A percentile compares a stretch with the other conserved stretches of the same genome.
Conservation (phyloP, 2,888 invertebrate genomes). For the Cheilosia impressa region DNA sequence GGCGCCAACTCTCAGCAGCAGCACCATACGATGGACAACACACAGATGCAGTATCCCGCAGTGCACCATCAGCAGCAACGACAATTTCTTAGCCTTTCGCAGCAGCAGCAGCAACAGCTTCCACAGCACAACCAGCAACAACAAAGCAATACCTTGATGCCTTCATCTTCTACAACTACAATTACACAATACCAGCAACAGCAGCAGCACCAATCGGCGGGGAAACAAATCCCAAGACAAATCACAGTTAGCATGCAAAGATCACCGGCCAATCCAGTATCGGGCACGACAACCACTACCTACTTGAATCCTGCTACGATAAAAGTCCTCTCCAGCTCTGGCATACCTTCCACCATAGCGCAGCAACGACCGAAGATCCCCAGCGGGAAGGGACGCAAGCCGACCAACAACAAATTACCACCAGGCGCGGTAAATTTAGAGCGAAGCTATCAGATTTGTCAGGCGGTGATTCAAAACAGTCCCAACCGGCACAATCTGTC, state of each 20-base stretch:
- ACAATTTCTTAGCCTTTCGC: slow-evolving; percentile 72
- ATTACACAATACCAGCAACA: slow-evolving; percentile 76
- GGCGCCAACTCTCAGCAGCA: slow-evolving; percentile 75
- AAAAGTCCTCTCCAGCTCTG: slow-evolving; percentile 80
- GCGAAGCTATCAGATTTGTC: slow-evolving; percentile 97
- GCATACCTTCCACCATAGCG: slow-evolving; percentile 82
- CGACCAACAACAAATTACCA: slow-evolving; percentile 89
- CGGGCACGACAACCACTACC: slow-evolving; percentile 73
- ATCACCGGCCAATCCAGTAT: slow-evolving; percentile 77
- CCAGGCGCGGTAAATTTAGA: slow-evolving; percentile 96
- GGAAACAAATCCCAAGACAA: slow-evolving; percentile 81
- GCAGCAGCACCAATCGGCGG: slow-evolving; percentile 72
- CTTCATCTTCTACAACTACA: slow-evolving; percentile 67
- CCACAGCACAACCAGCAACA: slow-evolving; percentile 66
- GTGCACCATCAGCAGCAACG: slow-evolving; percentile 77
- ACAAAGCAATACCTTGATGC: slow-evolving; percentile 75
- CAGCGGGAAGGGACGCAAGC: slow-evolving; percentile 82
- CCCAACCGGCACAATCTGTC: slow-evolving; percentile 94
- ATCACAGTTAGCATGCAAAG: slow-evolving; percentile 81
- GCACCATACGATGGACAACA: slow-evolving; percentile 75
- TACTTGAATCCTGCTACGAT: slow-evolving; percentile 74
- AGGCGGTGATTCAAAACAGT: slow-evolving; percentile 96
- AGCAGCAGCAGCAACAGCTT: slow-evolving; percentile 53
- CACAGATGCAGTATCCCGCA: slow-evolving; percentile 80
- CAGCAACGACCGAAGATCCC: slow-evolving; percentile 82